phyloP scores from a whole-genome alignment of 2,888 invertebrate genomes.

The Temnothorax unifasciatus region DNA sequence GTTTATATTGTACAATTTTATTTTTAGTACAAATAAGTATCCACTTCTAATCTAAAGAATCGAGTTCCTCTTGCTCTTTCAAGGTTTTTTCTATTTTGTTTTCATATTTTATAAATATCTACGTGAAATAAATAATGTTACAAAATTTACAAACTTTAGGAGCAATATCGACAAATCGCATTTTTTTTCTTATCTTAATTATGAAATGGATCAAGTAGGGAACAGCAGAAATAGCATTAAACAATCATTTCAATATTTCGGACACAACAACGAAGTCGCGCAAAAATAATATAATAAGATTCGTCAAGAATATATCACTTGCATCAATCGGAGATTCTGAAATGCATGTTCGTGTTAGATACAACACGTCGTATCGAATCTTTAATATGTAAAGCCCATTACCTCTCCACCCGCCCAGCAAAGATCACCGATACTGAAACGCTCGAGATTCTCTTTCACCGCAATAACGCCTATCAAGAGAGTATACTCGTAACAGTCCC shows the following conservation, averaged over 20 bases:
- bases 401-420: slow-evolving; percentile 1
- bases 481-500: slow-evolving; percentile 50
- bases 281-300: neutral
- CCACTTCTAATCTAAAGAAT: neutral
- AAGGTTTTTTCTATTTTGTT: neutral
- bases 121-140: neutral
- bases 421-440: slow-evolving; percentile 47
- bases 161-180: neutral
- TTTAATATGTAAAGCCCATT: neutral
- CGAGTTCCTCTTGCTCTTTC: neutral
- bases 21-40: neutral
- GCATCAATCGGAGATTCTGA: neutral
- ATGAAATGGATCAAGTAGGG: neutral
- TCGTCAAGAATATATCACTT: neutral
- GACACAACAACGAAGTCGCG: neutral
- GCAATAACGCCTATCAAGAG: slow-evolving; percentile 5
- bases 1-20: neutral
- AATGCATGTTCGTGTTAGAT: neutral
- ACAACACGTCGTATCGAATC: neutral
- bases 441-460: slow-evolving; percentile 62
- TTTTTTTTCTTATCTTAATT: neutral
- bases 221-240: neutral
- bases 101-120: neutral
- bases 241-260: neutral
- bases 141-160: neutral